Percentiles rank a stretch among this genome's conserved stretches.
Conservation (phyloP, 2,888 invertebrate genomes). For the Agonopterix arenella region DNA sequence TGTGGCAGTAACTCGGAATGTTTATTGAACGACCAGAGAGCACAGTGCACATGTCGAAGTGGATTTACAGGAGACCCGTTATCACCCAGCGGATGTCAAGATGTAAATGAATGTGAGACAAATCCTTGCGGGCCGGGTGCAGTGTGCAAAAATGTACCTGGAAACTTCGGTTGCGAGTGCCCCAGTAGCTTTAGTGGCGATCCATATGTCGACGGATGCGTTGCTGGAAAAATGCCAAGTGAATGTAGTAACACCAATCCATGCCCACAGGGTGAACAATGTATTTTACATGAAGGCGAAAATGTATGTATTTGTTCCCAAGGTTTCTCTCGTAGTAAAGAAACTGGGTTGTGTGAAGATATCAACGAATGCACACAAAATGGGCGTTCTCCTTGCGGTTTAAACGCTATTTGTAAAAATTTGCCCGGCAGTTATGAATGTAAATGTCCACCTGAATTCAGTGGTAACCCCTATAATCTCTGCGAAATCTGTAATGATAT, state of each 20-base stretch:
- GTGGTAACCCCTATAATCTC: conserved; percentile 91
- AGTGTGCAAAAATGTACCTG: conserved; percentile 92
- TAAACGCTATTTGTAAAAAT: conserved; percentile 94
- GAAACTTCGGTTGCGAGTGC: conserved; percentile 91
- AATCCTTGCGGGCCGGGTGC: conserved; percentile 91
- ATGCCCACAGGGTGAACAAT: conserved; percentile 90
- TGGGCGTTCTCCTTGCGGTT: conserved; percentile 88
- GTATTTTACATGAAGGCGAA: conserved; percentile 86
- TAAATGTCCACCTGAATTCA: conserved; percentile 91
- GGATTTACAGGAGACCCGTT: conserved; percentile 86
- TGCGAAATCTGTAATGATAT: conserved; percentile 91
- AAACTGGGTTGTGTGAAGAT: conserved; percentile 87
- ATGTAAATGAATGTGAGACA: conserved; percentile 90
- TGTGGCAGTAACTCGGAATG: conserved; percentile 94
- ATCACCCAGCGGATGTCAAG: conserved; percentile 84
- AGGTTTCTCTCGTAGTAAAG: conserved; percentile 87
- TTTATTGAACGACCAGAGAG: conserved; percentile 87
- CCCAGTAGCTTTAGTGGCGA: conserved; percentile 89
- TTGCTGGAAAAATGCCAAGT: conserved; percentile 78
- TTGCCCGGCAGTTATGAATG: conserved; percentile 96
- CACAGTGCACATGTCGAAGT: conserved; percentile 88
- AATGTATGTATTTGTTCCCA: conserved; percentile 93
- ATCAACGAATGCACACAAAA: conserved; percentile 89
- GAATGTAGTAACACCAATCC: conserved; percentile 86
- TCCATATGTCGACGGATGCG: conserved; percentile 87